phyloP scores from a whole-genome alignment of 30 jellyfish, hydroid and myxozoan species.

The Clytia hemisphaerica region DNA sequence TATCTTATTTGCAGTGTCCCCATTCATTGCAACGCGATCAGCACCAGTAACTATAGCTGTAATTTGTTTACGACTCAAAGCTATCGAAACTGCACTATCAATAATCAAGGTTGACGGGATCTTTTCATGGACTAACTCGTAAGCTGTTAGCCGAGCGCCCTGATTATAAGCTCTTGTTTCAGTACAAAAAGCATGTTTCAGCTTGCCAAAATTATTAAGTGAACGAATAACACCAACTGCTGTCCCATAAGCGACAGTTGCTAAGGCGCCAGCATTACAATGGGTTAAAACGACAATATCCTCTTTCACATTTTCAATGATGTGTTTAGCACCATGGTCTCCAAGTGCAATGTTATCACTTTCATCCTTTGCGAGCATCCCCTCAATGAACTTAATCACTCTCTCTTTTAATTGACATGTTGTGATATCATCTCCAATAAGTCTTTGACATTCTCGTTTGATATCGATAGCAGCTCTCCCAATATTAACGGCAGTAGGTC shows the following conservation, averaged over 20 bases:
- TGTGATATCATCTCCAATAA: neutral
- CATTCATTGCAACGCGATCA: constrained; percentile 88
- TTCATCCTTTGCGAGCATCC: constrained; percentile 67
- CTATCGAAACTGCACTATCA: constrained; percentile 85
- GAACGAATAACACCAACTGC: constrained; percentile 94
- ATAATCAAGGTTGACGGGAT: constrained; percentile 78
- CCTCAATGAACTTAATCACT: constrained; percentile 54
- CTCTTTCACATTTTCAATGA: constrained; percentile 10
- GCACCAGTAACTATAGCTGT: constrained; percentile 93
- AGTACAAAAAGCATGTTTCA: constrained; percentile 66
- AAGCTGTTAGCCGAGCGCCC: constrained; percentile 94
- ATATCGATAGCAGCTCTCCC: constrained; percentile 71
- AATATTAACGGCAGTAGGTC: constrained; percentile 93
- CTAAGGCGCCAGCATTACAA: constrained; percentile 91
- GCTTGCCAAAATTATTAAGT: constrained; percentile 37
- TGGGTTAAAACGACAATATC: constrained; percentile 62
- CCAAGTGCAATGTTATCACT: constrained; percentile 74
- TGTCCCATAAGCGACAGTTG: constrained; percentile 91
- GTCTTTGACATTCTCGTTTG: constrained; percentile 6
- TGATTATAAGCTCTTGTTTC: constrained; percentile 94
- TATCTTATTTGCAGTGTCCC: constrained; percentile 92
- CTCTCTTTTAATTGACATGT: constrained; percentile 4
- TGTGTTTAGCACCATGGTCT: constrained; percentile 64
- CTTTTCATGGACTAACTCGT: constrained; percentile 64
- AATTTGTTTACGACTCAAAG: constrained; percentile 51